phyloP scores from a whole-genome alignment of 2,888 invertebrate species.

The Craniophora ligustri region DNA sequence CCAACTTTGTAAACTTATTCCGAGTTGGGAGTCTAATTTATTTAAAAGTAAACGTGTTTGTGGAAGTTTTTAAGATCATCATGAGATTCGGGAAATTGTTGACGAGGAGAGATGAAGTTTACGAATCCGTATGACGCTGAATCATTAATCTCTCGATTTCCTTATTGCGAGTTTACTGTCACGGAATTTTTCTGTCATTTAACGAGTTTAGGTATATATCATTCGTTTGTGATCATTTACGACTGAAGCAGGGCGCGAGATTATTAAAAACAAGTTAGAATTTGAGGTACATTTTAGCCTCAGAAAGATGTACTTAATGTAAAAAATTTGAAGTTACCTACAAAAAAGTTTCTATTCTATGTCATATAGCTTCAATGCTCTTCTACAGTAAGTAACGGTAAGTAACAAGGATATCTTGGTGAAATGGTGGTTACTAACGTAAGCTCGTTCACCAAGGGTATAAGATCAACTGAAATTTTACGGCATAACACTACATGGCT shows the following conservation, averaged over 20 bases:
- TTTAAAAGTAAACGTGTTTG: constrained; percentile 34
- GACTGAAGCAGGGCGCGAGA: not conserved
- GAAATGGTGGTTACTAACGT: too few species aligned
- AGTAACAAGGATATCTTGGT: too few species aligned
- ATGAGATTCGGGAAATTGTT: constrained; percentile 5
- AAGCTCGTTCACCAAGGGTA: too few species aligned
- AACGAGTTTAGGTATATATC: not conserved
- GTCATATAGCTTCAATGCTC: too few species aligned
- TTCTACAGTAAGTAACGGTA: too few species aligned
- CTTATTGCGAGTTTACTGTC: not conserved
- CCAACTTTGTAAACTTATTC: constrained; percentile 36
- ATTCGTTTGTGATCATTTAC: not conserved
- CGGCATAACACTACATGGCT: too few species aligned
- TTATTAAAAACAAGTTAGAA: not conserved
- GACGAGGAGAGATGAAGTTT: constrained; percentile 16
- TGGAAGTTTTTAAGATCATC: constrained; percentile 25
- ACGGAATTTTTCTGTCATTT: not conserved
- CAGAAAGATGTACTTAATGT: not conserved
- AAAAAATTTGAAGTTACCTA: not conserved
- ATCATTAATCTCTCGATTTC: constrained; percentile 21
- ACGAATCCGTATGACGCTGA: constrained; percentile 2
- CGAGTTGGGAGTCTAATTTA: constrained; percentile 31
- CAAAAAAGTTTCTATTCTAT: too few species aligned
- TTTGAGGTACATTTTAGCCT: not conserved
- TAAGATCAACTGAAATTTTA: too few species aligned